These are phyloP conservation scores for Arothron firmamentum DNA, from an alignment of 2,113 vertebrate genomes.

Conservation along the genomic window DNA sequence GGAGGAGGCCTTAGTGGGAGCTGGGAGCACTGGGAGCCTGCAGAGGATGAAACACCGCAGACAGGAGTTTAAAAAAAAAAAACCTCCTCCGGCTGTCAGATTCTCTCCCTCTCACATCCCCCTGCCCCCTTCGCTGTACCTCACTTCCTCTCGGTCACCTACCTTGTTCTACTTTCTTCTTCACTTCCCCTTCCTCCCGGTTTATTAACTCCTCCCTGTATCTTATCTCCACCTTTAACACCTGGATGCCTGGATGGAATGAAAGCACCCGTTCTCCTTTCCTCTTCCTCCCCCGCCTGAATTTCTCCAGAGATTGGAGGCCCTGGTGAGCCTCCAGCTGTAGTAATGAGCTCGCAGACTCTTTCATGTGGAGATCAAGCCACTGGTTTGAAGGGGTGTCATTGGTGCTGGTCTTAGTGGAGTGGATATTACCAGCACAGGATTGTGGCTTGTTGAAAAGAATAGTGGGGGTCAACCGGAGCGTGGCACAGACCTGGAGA, in stretches of 20 bases:
- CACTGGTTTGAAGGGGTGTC: conserved; percentile 38
- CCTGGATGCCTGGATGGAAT: conserved; percentile 50
- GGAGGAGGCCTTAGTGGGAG: conserved; percentile 44
- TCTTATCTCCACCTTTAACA: conserved; percentile 59
- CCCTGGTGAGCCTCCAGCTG: conserved; percentile 50
- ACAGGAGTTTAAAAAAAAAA: conserved; percentile 27
- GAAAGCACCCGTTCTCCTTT: conserved; percentile 29
- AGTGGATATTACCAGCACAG: conserved; percentile 50
- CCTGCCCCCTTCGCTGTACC: conserved; percentile 29
- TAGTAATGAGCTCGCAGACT: conserved; percentile 63
- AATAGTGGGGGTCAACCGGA: conserved; percentile 28
- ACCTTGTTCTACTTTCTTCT: conserved; percentile 47
- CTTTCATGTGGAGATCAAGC: conserved; percentile 71
- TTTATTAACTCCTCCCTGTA: conserved; percentile 31
- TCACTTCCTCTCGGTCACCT: conserved; percentile 44
- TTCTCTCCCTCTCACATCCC: conserved; percentile 22
- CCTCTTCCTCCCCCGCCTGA: conserved; percentile 19
- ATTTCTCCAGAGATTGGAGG: conserved; percentile 46
- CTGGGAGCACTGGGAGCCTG: conserved; percentile 43
- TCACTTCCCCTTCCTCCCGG: conserved; percentile 32
- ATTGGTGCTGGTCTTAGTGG: conserved; percentile 43
- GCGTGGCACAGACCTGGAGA: conserved; percentile 22
- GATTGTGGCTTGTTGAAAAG: conserved; percentile 29
- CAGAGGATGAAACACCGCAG: conserved; percentile 51
- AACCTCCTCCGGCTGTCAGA: conserved; percentile 28